A percentile compares a stretch with the other conserved stretches of the same genome.
These are phyloP conservation scores for Diadumene lineata DNA, from an alignment of 92 coral and sea anemone genomes.

Conservation along the genomic window DNA sequence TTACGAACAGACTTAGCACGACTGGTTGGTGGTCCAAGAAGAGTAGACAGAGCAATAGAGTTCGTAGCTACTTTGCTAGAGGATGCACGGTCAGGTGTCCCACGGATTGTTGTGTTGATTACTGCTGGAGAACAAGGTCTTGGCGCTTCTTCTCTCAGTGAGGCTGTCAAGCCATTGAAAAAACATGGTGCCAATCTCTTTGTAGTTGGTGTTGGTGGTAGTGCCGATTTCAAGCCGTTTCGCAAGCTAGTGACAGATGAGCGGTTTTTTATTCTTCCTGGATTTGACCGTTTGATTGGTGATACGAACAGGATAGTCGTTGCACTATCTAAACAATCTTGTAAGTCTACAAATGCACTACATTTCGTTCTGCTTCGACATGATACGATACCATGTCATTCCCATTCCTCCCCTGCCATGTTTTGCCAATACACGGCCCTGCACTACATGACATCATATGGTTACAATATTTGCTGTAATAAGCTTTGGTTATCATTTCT, in stretches of 20 bases:
- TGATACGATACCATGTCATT: too few species aligned
- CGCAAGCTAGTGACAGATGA: conserved; percentile 12
- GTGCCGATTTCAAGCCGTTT: conserved; percentile 28
- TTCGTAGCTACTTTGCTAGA: conserved; percentile 36
- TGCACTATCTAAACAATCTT: conserved; percentile 7
- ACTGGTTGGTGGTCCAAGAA: conserved; percentile 39
- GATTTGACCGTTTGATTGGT: conserved; percentile 33
- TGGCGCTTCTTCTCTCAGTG: conserved; percentile 33
- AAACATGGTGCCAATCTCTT: conserved; percentile 64
- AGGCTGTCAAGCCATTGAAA: conserved; percentile 50
- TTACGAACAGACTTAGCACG: conserved; percentile 40
- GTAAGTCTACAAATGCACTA: too few species aligned
- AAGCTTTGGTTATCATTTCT: too few species aligned
- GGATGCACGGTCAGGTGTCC: conserved; percentile 55
- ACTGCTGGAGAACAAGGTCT: conserved; percentile 48
- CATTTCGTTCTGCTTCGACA: too few species aligned
- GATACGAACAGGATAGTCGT: conserved; percentile 10
- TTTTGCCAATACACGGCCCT: too few species aligned
- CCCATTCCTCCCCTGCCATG: too few species aligned
- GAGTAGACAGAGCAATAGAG: conserved; percentile 58
- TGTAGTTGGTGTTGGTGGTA: conserved; percentile 74
- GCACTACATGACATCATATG: too few species aligned
- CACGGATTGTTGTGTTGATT: conserved; percentile 57
- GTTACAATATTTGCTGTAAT: too few species aligned
- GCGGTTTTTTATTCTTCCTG: conserved; percentile 32